Conservation (phyloP, 92 coral and sea anemone species). For the Palythoa caribaeorum region DNA sequence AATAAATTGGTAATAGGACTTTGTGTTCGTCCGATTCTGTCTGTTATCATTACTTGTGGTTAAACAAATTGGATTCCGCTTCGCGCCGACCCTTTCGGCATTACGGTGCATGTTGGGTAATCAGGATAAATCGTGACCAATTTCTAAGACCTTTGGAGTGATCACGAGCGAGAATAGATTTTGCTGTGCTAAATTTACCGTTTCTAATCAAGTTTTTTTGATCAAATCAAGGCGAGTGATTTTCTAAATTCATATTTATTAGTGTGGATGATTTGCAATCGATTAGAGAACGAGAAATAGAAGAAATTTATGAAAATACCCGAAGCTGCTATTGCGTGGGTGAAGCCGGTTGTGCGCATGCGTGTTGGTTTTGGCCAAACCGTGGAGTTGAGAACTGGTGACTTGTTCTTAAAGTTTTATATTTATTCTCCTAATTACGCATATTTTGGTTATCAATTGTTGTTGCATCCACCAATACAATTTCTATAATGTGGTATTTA, state of each 20-base stretch:
- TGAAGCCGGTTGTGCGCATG: no score
- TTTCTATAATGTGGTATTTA: background rate
- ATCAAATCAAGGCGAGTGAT: slow-evolving; percentile 18
- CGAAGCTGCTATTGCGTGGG: background rate
- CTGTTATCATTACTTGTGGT: no score
- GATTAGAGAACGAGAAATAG: slow-evolving; percentile 20
- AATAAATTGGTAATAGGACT: no score
- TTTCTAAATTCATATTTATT: slow-evolving; percentile 17
- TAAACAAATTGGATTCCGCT: no score
- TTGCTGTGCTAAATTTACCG: slow-evolving; percentile 10
- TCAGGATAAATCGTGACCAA: slow-evolving; percentile 25
- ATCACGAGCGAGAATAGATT: background rate
- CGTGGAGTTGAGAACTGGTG: no score
- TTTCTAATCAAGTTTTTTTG: background rate
- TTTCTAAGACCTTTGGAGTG: background rate
- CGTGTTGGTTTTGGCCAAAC: background rate
- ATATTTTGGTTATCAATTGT: background rate
- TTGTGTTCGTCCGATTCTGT: no score
- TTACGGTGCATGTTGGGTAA: slow-evolving; percentile 24
- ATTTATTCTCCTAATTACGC: no score
- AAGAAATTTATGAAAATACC: background rate
- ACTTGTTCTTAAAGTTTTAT: no score
- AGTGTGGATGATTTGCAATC: slow-evolving; percentile 3
- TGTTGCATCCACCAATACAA: background rate
- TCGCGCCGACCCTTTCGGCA: slow-evolving; percentile 17